phyloP scores from a whole-genome alignment of 2,888 invertebrate genomes.

The Nephrotoma guestfalica region DNA sequence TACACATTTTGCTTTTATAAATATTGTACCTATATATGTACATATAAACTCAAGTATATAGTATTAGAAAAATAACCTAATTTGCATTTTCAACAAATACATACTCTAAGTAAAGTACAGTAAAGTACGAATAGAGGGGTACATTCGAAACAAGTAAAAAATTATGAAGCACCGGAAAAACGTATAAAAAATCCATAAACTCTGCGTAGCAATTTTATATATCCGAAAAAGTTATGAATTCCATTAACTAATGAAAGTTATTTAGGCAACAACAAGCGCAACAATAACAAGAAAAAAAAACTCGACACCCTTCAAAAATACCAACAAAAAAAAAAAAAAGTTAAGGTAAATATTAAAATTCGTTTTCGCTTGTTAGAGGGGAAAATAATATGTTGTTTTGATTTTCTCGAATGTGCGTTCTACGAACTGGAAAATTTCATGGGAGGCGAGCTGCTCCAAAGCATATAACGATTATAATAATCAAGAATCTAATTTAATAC shows the following conservation, averaged over 20 bases:
- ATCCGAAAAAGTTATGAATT: neutral
- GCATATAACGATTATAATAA: neutral
- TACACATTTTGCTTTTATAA: neutral
- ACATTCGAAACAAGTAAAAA: neutral
- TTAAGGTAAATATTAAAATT: neutral
- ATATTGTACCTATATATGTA: too few species aligned
- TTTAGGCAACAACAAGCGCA: neutral
- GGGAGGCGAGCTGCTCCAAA: neutral
- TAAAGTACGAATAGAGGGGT: neutral
- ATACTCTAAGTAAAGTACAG: neutral
- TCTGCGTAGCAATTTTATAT: neutral
- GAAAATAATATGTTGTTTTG: neutral
- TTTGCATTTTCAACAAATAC: neutral
- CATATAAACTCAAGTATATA: neutral
- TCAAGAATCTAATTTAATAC: neutral
- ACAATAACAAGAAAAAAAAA: neutral
- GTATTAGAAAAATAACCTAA: neutral
- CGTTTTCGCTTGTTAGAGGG: neutral
- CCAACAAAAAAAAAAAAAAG: neutral
- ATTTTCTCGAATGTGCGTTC: neutral
- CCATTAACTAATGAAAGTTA: neutral
- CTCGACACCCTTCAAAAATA: neutral
- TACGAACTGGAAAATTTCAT: neutral
- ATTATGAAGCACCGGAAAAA: neutral
- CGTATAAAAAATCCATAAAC: neutral